Conservation (phyloP, 2,113 vertebrate genomes). For the Thunnus thynnus region DNA sequence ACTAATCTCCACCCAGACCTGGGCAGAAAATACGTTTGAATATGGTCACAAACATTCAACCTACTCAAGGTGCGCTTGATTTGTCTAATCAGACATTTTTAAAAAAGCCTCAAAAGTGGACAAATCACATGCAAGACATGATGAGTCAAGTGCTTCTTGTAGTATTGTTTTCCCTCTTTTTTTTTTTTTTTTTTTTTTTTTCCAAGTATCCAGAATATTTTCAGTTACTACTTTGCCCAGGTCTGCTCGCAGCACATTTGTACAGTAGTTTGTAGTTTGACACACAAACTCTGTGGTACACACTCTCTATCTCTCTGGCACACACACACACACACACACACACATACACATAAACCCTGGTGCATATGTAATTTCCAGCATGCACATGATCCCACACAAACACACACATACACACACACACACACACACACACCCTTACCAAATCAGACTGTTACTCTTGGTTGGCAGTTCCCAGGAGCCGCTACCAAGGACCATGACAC, state of each 20-base stretch:
- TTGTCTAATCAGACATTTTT: constrained; percentile 40
- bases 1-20: constrained; percentile 68
- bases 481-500: constrained; percentile 73
- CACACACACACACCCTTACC: constrained; percentile 62
- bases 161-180: neutral
- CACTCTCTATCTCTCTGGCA: constrained; percentile 61
- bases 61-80: constrained; percentile 55
- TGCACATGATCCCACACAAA: constrained; percentile 55
- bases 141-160: constrained; percentile 62
- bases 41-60: constrained; percentile 44
- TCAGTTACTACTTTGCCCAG: constrained; percentile 59
- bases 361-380: constrained; percentile 76
- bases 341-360: constrained; percentile 51
- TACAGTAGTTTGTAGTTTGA: constrained; percentile 74
- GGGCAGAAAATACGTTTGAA: constrained; percentile 48
- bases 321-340: constrained; percentile 44
- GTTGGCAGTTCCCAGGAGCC: constrained; percentile 62
- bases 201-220: constrained; percentile 47
- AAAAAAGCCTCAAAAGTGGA: constrained; percentile 64
- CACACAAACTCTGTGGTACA: constrained; percentile 74
- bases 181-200: no score
- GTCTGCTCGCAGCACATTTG: constrained; percentile 77
- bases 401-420: constrained; percentile 53
- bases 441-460: constrained; percentile 85
- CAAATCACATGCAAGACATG: constrained; percentile 45